Evolutionary conservation across 2,888 invertebrate species (phyloP).

Genomic region (Pterobdella sp.): DNA sequence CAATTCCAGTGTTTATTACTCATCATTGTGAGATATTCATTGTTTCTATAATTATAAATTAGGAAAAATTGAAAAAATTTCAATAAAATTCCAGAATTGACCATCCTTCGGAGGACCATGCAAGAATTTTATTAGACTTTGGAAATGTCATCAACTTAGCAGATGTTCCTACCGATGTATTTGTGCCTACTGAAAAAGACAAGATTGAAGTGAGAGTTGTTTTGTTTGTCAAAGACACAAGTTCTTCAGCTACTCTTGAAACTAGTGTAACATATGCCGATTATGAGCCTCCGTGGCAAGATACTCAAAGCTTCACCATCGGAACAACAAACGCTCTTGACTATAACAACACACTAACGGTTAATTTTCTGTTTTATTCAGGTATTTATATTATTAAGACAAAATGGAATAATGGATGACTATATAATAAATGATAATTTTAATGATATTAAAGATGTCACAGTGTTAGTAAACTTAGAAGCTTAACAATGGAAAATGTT

Average conservation of each 20-base stretch:
- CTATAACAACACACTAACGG: constrained; percentile 1
- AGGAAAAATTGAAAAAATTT: background rate
- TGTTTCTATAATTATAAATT: background rate
- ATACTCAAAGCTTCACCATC: constrained; percentile 32
- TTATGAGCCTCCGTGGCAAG: constrained; percentile 42
- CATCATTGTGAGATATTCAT: constrained; percentile 18
- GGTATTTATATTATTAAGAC: background rate
- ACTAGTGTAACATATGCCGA: constrained; percentile 45
- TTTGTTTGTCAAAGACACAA: constrained; percentile 38
- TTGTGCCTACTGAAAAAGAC: constrained; percentile 27
- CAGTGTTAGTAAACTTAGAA: too few relatives aligned
- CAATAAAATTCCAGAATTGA: background rate
- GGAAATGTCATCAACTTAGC: constrained; percentile 29
- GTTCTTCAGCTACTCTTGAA: constrained; percentile 38
- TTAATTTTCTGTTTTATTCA: background rate
- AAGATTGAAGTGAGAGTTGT: constrained; percentile 23
- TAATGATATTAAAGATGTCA: too few relatives aligned
- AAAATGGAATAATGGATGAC: background rate
- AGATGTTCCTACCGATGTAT: background rate
- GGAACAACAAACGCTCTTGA: background rate
- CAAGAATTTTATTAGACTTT: constrained; percentile 6
- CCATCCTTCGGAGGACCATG: background rate
- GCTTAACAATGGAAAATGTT: too few relatives aligned
- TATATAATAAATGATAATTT: too few relatives aligned
- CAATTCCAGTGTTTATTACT: constrained; percentile 35